Evolutionary conservation across 2,888 invertebrate genomes (phyloP).

Genomic region (Lydus trimaculatus): DNA sequence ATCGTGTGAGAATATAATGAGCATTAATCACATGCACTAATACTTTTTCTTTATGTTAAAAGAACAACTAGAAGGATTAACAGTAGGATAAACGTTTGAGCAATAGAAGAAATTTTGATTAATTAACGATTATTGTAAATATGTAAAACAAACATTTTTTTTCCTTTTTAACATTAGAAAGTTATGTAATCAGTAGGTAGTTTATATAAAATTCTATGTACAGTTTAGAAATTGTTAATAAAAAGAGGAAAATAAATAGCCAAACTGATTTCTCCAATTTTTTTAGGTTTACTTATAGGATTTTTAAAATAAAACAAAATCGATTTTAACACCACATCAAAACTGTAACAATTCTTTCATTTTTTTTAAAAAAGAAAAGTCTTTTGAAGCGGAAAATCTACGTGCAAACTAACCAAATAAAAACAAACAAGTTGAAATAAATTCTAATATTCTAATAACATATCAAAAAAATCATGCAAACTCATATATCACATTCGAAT

Average conservation of each 20-base stretch:
- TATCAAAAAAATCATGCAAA: conserved; percentile 11
- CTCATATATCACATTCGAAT: conserved; percentile 9
- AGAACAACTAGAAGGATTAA: neutral
- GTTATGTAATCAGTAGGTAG: neutral
- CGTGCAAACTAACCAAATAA: neutral
- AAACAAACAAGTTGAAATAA: neutral
- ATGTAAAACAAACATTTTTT: neutral
- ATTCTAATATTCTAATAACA: too few relatives aligned
- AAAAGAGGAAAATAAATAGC: neutral
- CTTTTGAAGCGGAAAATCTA: neutral
- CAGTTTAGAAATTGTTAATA: neutral
- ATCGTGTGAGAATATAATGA: conserved; percentile 17
- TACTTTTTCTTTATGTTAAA: neutral
- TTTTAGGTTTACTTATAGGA: neutral
- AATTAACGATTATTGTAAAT: neutral
- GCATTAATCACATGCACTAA: conserved; percentile 25
- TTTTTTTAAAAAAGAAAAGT: neutral
- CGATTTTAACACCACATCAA: neutral
- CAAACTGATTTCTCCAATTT: neutral
- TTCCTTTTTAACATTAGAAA: neutral
- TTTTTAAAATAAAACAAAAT: neutral
- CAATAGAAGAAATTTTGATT: neutral
- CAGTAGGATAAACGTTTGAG: neutral
- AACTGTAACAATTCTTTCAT: neutral
- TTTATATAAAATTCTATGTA: neutral